Evolutionary conservation across 2,113 vertebrate species (phyloP), one percentile per base, ranked within the genome.

Genomic region (western clawed frog (Xenopus tropicalis)): DNA sequence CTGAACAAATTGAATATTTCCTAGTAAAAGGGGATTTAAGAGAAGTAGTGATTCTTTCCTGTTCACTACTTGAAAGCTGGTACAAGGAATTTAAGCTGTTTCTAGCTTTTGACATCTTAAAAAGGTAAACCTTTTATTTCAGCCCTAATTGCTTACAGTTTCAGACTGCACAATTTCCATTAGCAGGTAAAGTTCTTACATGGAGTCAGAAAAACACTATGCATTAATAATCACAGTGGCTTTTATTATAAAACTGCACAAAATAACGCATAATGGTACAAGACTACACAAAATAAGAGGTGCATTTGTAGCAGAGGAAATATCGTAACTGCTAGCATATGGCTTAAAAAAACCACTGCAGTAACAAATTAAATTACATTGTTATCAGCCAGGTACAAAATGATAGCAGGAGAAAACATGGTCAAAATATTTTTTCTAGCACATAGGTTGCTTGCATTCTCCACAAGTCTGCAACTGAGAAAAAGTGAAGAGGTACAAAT

Each of bases 361-460:
- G 74, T 79, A 83, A 82, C 82, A 82, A 83, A 16, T 14, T 1
- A 0, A 82, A 61, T 65, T 70, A 13, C 81, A 83, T 85, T 85
- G 74, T 91, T 90, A 88, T 46, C 85, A 88, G 83, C 89, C 92
- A 91, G 87, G 80, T 91, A 87, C 80, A 88, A 87, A 84, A 87
- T n/a, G 69, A 86, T 87, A 89, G 88, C 90, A 88, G 86, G 84
- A 85, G 89, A 87, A 85, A 89, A 65, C 29, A 54, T 62, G 16
- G 59, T 64, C 61, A 56, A 51, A 63, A 63, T 21, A 61, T 24
- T 52, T 63, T 57, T 58, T 54, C 52, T 54, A 66, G 87, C 82
- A 78, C 83, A 88, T 79, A 77, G 72, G 79, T 78, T 82, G 82
- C 58, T 48, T 66, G 25, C 63, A 21, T 56, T 74, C 54, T 29